Base-by-base conservation (phyloP, 2,797 vertebrate species). In the Coracias cyanogaster region DNA sequence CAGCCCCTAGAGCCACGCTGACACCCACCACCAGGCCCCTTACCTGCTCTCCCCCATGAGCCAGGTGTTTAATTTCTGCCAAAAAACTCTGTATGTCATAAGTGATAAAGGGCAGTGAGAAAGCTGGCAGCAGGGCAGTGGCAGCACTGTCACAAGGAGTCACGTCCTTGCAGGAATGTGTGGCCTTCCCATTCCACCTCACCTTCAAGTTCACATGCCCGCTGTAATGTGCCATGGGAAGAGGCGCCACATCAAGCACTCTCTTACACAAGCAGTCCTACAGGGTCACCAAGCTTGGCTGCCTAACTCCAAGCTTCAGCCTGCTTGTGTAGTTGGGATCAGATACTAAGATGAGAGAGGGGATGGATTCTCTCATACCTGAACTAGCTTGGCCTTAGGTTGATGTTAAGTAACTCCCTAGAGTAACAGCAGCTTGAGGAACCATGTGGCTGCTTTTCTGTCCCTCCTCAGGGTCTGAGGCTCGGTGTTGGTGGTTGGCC, bases 151-250 rank as follows among this genome's bases (percentile, higher is more conserved):
- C 77, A 48, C 31, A 37, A 29, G 78, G 43, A 76, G 66, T 61
- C 22, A 1, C 0, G 48, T 7, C 41, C 35, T 17, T 33, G 8
- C 29, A 20, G 81, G 21, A 39, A 29, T 8, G 10, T 2, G 16
- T 15, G 48, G n/a, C 29, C 16, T 61, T n/a, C 48, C 21, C 20
- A 0, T n/a, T 66, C 69, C 25, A 1, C 25, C 54, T 57, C 54
- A 7, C 28, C 46, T 25, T 22, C 54, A 67, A n/a, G 46, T 19
- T 33, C 17, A 12, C 1, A 0, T 24, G 45, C 22, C 22, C 20
- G 57, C 28, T 0, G 0, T 20, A 25, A 20, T 1, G 2, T 6
- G 20, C 26, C 28, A 0, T 2, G 1, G 37, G 37, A 46, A 10
- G 31, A 41, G 57, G 24, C 4, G 3, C 18, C 7, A 2, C 19